Conservation (phyloP, 2,888 invertebrate species). For the Campoplex nolae region DNA sequence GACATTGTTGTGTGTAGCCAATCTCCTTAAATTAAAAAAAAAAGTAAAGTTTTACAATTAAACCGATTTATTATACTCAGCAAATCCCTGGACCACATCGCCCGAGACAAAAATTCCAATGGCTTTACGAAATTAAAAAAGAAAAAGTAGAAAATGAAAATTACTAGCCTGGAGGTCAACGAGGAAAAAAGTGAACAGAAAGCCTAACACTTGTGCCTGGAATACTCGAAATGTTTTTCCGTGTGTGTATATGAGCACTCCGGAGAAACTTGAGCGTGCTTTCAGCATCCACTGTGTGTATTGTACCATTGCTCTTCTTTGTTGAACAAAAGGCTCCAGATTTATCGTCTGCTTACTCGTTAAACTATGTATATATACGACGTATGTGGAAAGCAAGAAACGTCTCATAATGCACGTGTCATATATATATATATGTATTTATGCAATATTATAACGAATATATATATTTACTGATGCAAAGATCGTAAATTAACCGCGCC, state of each 20-base stretch:
- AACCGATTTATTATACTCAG: neutral
- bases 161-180: neutral
- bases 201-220: constrained; percentile 14
- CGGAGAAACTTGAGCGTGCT: constrained; percentile 27
- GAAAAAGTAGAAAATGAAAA: neutral
- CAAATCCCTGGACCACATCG: neutral
- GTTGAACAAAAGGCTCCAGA: constrained; percentile 60
- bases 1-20: too few species aligned
- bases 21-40: too few species aligned
- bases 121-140: neutral
- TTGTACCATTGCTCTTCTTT: constrained; percentile 55
- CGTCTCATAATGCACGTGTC: constrained; percentile 30
- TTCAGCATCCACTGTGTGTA: constrained; percentile 49
- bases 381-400: constrained; percentile 34
- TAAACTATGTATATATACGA: constrained; percentile 2
- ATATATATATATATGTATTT: neutral
- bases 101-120: neutral
- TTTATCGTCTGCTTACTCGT: constrained; percentile 53
- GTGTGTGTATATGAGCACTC: constrained; percentile 7
- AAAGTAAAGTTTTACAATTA: neutral
- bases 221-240: constrained; percentile 36
- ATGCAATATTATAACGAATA: neutral
- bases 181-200: constrained; percentile 18
- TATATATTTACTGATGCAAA: constrained; percentile 32
- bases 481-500: constrained; percentile 48